Percentiles rank a stretch among this genome's conserved stretches.
Evolutionary conservation across 2,113 vertebrate genomes (phyloP).

Genomic region (Lepisosteus oculatus): DNA sequence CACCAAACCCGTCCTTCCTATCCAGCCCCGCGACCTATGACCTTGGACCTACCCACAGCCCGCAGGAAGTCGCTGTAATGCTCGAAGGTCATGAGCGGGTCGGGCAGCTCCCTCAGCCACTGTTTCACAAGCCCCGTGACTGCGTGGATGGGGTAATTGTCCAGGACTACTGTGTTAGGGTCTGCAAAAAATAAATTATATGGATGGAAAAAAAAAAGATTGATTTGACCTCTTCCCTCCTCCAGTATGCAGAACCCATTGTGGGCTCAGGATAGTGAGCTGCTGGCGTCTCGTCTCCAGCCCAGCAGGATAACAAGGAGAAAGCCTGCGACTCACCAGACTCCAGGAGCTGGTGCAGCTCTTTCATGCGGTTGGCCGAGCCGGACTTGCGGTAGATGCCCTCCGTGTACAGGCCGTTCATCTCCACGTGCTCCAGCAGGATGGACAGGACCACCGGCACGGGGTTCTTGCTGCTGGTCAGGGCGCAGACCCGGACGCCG

Average conservation of each 20-base stretch:
- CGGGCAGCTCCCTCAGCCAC: conserved; percentile 90
- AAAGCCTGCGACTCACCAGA: conserved; percentile 59
- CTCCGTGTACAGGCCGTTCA: conserved; percentile 92
- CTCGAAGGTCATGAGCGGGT: conserved; percentile 90
- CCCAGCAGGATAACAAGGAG: too few relatives aligned
- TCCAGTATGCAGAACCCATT: too few relatives aligned
- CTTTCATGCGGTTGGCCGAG: conserved; percentile 89
- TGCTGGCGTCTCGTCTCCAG: too few relatives aligned
- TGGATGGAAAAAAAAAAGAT: too few relatives aligned
- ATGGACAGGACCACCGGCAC: conserved; percentile 90
- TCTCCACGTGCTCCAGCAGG: conserved; percentile 92
- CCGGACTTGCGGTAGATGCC: conserved; percentile 97
- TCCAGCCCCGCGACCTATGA: conserved; percentile 9
- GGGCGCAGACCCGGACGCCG: conserved; percentile 72
- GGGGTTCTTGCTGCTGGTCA: conserved; percentile 77
- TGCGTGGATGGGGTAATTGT: conserved; percentile 91
- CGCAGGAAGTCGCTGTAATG: conserved; percentile 90
- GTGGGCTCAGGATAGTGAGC: too few relatives aligned
- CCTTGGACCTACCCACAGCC: conserved; percentile 79
- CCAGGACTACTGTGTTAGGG: conserved; percentile 73
- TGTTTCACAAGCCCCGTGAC: conserved; percentile 93
- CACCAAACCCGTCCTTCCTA: too few relatives aligned
- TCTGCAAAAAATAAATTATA: conserved; percentile 57
- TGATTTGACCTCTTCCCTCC: too few relatives aligned
- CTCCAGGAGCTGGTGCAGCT: conserved; percentile 84